Evolutionary conservation across 2,888 invertebrate genomes (phyloP), one percentile per base, ranked within the genome.

Genomic region (Bombyx huttoni): DNA sequence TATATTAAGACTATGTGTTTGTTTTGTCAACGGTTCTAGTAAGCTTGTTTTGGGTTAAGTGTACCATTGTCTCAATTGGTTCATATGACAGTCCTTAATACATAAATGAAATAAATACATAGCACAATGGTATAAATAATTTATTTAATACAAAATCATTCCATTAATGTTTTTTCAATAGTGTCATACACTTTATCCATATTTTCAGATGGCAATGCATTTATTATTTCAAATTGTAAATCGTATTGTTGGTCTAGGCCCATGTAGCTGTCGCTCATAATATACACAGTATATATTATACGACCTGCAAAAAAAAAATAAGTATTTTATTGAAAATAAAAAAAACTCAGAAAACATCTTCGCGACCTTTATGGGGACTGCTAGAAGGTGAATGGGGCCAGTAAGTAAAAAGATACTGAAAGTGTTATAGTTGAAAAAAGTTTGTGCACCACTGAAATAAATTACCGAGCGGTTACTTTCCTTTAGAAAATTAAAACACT

Each of bases 251-350:
- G 98, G 83, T 99, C 98, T 34, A 98, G 86, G 1, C 98, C 98
- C 58, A 98, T 90, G 69, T 98, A 97, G 56, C 94, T 94, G 81
- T 98, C 98, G 49, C 97, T 98, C 89, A 98, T 91, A 51, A 98
- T 75, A 76, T 95, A 97, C 24, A 98, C 75, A 0, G 94, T 94
- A 71, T 96, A 92, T 57, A 92, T 91, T 49, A 92, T 87, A n/a
- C 92, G 91, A 40, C 96, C 96, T 92, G 77, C 49, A 83, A 86
- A 58, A n/a, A 13, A 24, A 24, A 24, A 24, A 24, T 1, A 24
- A 12, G 58, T 34, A 48, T 34, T 13, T 14, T 48, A 34, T 33
- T 48, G n/a, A 12, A 14, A 48, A 33, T 14, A 34, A 1, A 33
- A 47, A 47, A 13, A 14, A n/a, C n/a, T n/a, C n/a, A n/a, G n/a